A percentile compares a stretch with the other conserved stretches of the same genome.
Conservation (phyloP, 1,140 invertebrate species). For the Magallana gigas region DNA sequence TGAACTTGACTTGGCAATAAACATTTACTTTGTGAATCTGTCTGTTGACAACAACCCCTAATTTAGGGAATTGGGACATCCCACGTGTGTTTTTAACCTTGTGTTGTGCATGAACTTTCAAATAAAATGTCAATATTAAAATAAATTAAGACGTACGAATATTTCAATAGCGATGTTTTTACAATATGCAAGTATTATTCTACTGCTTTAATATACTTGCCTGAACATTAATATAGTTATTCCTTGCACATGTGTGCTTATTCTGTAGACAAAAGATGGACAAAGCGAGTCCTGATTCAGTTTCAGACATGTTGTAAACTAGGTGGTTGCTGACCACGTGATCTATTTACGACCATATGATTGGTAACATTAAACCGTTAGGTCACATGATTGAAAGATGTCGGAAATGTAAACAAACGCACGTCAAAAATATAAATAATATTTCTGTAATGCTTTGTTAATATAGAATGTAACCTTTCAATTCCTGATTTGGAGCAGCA, state of each 20-base stretch:
- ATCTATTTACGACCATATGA: constrained; percentile 49
- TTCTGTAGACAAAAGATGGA: constrained; percentile 6
- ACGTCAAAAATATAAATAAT: neutral
- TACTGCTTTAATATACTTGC: neutral
- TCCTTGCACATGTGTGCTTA: neutral
- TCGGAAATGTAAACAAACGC: constrained; percentile 24
- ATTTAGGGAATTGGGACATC: too few relatives aligned
- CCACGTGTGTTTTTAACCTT: constrained; percentile 9
- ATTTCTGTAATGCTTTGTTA: too few relatives aligned
- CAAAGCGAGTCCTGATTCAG: constrained; percentile 29
- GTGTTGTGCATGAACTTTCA: neutral
- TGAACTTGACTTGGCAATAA: too few relatives aligned
- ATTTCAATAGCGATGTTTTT: neutral
- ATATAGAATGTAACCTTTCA: too few relatives aligned
- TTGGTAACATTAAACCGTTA: constrained; percentile 43
- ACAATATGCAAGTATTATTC: neutral
- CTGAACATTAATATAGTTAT: neutral
- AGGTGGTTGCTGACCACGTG: constrained; percentile 74
- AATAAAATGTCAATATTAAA: neutral
- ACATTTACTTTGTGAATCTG: too few relatives aligned
- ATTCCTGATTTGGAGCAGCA: too few relatives aligned
- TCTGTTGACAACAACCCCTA: too few relatives aligned
- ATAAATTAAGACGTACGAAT: neutral
- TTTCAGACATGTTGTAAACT: constrained; percentile 75
- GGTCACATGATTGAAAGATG: constrained; percentile 64